These are phyloP conservation scores for Pseudomugil gertrudae DNA, from an alignment of 2,797 vertebrate species.

Conservation along the genomic window DNA sequence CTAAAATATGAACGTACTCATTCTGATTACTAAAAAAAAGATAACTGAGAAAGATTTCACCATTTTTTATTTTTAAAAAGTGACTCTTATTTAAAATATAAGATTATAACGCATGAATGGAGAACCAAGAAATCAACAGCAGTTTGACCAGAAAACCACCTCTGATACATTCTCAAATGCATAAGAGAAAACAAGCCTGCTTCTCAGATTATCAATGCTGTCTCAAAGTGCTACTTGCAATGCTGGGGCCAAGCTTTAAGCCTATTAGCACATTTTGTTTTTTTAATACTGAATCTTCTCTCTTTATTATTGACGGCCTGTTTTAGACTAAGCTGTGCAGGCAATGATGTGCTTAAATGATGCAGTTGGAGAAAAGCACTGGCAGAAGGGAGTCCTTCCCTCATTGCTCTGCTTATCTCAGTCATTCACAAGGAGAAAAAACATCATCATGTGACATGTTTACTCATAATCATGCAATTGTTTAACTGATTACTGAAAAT, in stretches of 20 bases:
- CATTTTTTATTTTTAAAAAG: neutral
- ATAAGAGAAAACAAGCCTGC: conserved; percentile 18
- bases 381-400: neutral
- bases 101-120: neutral
- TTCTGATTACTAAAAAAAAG: neutral
- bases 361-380: neutral
- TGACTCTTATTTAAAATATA: neutral
- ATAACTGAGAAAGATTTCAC: neutral
- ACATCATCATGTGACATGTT: neutral
- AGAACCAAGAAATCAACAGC: neutral
- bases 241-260: neutral
- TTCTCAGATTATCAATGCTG: conserved; percentile 20
- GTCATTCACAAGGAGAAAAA: neutral
- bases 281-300: neutral
- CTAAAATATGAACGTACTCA: neutral
- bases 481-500: conserved; percentile 7
- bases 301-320: neutral
- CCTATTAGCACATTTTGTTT: neutral
- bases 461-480: neutral
- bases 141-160: neutral
- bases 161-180: neutral
- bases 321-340: neutral
- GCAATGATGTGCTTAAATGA: conserved; percentile 2
- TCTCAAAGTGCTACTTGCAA: conserved; percentile 5
- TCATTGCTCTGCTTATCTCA: conserved; percentile 5